Evolutionary conservation across 1,140 invertebrate species (phyloP), one percentile per base, ranked within the genome.

Genomic region (Calephelis virginiensis): DNA sequence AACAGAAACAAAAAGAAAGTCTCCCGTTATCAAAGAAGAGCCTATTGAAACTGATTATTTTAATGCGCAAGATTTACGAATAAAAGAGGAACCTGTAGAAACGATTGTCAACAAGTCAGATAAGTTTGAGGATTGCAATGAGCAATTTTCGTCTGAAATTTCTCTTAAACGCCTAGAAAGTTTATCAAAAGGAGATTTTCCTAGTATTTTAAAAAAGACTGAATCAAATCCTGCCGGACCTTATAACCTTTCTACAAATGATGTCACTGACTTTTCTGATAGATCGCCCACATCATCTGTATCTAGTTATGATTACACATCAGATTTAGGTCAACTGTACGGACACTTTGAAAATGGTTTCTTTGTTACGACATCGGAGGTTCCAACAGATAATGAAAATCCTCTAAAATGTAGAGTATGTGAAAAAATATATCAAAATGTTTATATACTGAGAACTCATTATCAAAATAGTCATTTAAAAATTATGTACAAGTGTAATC

Each of bases 391-490:
- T 66, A 81, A 92, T 59, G 94, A 94, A 53, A 96, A 97, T 82
- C 96, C 97, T 0, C 92, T 96, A 5, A 94, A 96, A 74, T 99
- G 98, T 87, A 95, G 96, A 4, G 96, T 96, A 12, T 99, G 98
- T 84, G 97, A 96, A 10, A 98, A 98, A 88, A 94, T 97, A 74
- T 99, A 99, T 90, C 97, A 97, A 83, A 99, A 98, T 80, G 96
- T 97, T 80, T 99, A 98, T 80, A 96, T 96, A n/a, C 95, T 98
- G 0, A 98, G 98, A 89, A 97, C 96, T 0, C 98, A 99, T 82
- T 99, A 98, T 89, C 97, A 98, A 92, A 98, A 97, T 86, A 96
- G 98, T 0, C 98, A 99, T 92, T 93, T 99, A 50, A 99, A 99
- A 89, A 88, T 99, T 67, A 98, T 98, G 95, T 98, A 99, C 89